Evolutionary conservation across 1,140 invertebrate genomes (phyloP).

Genomic region (Alviniconcha marisindica): DNA sequence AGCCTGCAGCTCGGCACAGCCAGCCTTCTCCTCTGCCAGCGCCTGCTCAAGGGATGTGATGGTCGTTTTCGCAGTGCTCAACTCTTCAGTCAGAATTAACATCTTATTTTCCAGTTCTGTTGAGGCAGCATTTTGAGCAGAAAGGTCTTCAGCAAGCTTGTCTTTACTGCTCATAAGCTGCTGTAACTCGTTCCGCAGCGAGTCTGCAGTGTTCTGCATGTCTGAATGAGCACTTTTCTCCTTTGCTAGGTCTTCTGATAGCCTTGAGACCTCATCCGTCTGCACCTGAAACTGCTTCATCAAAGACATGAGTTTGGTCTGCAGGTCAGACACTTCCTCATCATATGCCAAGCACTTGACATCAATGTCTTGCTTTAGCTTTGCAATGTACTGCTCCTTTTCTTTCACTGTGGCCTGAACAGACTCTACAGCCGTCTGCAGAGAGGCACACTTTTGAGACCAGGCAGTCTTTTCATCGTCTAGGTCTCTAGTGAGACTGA

Average conservation of each 20-base stretch:
- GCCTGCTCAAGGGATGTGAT: not conserved
- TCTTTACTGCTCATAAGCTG: not conserved
- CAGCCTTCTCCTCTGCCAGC: constrained; percentile 22
- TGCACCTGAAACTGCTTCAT: constrained; percentile 13
- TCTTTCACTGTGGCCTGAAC: constrained; percentile 35
- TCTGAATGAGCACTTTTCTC: too few species aligned
- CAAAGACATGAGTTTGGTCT: constrained; percentile 1
- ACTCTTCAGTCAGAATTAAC: not conserved
- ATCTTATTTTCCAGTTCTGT: not conserved
- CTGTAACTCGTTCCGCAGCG: not conserved
- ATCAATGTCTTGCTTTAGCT: constrained; percentile 10
- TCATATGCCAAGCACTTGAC: not conserved
- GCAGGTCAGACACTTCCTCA: not conserved
- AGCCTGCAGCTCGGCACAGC: not conserved
- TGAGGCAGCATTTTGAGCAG: not conserved
- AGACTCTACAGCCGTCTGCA: constrained; percentile 36
- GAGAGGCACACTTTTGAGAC: constrained; percentile 2
- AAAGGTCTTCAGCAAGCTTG: not conserved
- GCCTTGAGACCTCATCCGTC: not conserved
- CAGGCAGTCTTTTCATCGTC: constrained; percentile 32
- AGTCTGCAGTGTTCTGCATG: not conserved
- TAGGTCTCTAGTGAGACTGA: constrained; percentile 7
- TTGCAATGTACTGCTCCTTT: constrained; percentile 44
- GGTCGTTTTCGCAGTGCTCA: not conserved
- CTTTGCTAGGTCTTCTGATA: constrained; percentile 3